A percentile compares a stretch with the other conserved stretches of the same genome.
Conservation (phyloP, 2,888 invertebrate species). For the Papilio protenor region DNA sequence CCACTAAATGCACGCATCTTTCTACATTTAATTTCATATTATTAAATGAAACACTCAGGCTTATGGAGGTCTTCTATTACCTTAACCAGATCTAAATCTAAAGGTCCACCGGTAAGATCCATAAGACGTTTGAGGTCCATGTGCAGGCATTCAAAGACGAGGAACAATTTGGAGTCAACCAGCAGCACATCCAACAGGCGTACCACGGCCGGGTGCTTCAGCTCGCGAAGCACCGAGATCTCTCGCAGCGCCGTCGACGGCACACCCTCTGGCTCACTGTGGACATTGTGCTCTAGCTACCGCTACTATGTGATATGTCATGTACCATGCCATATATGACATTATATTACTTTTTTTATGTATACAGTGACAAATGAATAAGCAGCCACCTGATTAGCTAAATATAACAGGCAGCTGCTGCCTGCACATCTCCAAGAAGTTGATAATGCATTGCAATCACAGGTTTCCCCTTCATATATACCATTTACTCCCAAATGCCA, state of each 20-base stretch:
- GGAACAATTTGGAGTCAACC: constrained; percentile 92
- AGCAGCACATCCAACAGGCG: constrained; percentile 95
- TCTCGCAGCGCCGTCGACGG: constrained; percentile 99
- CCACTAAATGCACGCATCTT: not conserved
- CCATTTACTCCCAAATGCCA: too few relatives aligned
- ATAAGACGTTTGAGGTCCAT: constrained; percentile 96
- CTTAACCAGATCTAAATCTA: constrained; percentile 87
- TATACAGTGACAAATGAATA: too few relatives aligned
- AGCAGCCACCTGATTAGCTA: too few relatives aligned
- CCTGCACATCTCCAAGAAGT: too few relatives aligned
- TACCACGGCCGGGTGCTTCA: constrained; percentile 96
- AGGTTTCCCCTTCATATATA: too few relatives aligned
- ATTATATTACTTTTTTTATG: too few relatives aligned
- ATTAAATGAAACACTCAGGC: not conserved
- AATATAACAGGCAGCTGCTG: too few relatives aligned
- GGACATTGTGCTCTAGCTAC: constrained; percentile 9
- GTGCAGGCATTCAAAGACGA: constrained; percentile 97
- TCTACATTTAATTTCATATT: too few relatives aligned
- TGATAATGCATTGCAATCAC: too few relatives aligned
- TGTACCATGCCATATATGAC: not conserved
- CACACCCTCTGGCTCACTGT: constrained; percentile 97
- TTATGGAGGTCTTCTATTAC: constrained; percentile 65
- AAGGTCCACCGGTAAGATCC: constrained; percentile 87
- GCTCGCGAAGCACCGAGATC: constrained; percentile 95
- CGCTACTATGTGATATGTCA: too few relatives aligned